A percentile compares a stretch with the other conserved stretches of the same genome.
Evolutionary conservation across 1,140 invertebrate genomes (phyloP).

Genomic region (Lepidotrigona ventralis): DNA sequence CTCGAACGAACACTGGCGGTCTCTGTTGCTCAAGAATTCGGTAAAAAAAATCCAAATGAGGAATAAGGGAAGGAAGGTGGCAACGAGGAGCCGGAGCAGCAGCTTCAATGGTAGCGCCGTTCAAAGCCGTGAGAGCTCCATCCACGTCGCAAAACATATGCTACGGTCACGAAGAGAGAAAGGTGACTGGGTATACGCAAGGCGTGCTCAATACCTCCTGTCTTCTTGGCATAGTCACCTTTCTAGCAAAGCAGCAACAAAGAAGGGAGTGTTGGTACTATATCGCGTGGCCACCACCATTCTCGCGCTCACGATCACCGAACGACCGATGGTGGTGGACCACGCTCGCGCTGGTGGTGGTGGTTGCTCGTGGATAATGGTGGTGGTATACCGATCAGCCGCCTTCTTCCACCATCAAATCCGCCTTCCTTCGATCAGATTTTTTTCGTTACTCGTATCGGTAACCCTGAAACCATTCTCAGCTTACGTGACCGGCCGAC

Average conservation of each 20-base stretch:
- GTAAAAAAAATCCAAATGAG: slow-evolving; percentile 22
- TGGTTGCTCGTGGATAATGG: background rate
- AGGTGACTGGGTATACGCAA: slow-evolving; percentile 73
- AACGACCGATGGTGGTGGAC: slow-evolving; percentile 15
- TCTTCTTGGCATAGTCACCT: slow-evolving; percentile 77
- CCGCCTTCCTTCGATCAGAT: slow-evolving; percentile 36
- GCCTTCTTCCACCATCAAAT: slow-evolving; percentile 39
- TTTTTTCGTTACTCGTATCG: slow-evolving; percentile 39
- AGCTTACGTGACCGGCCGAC: slow-evolving; percentile 11
- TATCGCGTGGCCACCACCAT: slow-evolving; percentile 59
- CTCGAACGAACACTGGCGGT: slow-evolving; percentile 8
- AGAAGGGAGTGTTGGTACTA: slow-evolving; percentile 69
- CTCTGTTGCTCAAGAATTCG: slow-evolving; percentile 4
- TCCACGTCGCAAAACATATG: slow-evolving; percentile 74
- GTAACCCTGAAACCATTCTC: slow-evolving; percentile 57
- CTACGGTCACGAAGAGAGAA: slow-evolving; percentile 78
- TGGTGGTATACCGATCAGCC: background rate
- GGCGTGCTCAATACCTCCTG: slow-evolving; percentile 74
- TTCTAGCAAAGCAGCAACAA: slow-evolving; percentile 73
- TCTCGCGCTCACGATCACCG: slow-evolving; percentile 36
- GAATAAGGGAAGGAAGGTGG: background rate
- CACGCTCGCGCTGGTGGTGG: background rate
- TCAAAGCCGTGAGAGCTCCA: slow-evolving; percentile 71
- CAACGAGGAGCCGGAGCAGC: slow-evolving; percentile 29
- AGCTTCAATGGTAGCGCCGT: slow-evolving; percentile 52